Evolutionary conservation across 1,140 invertebrate species (phyloP), one percentile per base, ranked within the genome.

Genomic region (Lerema accius): DNA sequence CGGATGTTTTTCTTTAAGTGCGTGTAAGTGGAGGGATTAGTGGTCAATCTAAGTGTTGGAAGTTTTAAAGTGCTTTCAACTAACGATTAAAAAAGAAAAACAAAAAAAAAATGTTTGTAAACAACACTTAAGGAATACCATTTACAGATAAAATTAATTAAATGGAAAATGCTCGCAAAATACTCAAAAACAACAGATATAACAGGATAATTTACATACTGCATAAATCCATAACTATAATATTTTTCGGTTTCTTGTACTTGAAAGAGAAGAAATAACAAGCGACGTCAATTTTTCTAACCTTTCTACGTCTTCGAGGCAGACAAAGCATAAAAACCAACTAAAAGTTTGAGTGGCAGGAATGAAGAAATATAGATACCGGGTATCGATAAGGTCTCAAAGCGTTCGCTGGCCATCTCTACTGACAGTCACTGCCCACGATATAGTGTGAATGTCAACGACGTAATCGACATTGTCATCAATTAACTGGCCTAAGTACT

Each of bases 291-390:
- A 15, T 7, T 42, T 42, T 15, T 13, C 28, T n/a, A 11, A 43
- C 23, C 4, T 9, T 14, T 11, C 14, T 5, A 14, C 14, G 11
- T 17, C 53, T 15, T 58, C 23, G 40, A 43, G 4, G 23, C 15
- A 35, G 42, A 58, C 40, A 58, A 58, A 17, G 26, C 40, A 46
- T 15, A 58, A 58, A 58, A 58, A 58, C 40, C 26, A 43, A 45
- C 53, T 58, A 58, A 45, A 45, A 53, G 19, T 43, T 58, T 58
- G 53, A 58, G 42, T 58, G 53, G 43, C 53, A 58, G 45, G 23
- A 40, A 58, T 42, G 40, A 58, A 58, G 53, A 58, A 45, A 45
- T 45, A 45, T 58, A 17, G 26, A 58, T 58, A 32, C 45, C 6
- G 23, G 23, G n/a, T 39, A 35, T 58, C 53, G 53, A 58, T 58